Base-by-base conservation (phyloP, 2,888 invertebrate genomes). In the Amphipyra berbera region DNA sequence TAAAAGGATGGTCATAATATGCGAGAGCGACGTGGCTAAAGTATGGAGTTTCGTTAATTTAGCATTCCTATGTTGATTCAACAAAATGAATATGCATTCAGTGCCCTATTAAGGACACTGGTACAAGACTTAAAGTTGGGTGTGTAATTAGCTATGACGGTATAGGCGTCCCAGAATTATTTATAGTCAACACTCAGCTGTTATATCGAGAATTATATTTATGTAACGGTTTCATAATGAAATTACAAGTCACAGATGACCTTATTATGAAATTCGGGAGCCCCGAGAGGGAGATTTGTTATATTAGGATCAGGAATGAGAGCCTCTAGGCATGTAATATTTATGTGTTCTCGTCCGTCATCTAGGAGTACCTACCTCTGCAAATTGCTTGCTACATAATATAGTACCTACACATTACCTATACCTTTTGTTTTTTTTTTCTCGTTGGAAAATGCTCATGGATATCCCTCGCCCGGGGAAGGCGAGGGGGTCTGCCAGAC, bases 71-170 rank as follows among this genome's bases (percentile, higher is more conserved):
- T 62, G 64, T 69, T 61, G 53, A 75, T 70, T 71, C 48, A 52
- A 55, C 47, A 1, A 68, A 57, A 75, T 76, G 76, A 76, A 78
- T 76, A 76, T 76, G 54, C 61, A 78, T 68, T 38, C 46, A 40
- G 21, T 47, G 42, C 42, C 73, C 56, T 45, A 66, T 44, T 78
- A 68, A 49, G 63, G 75, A 59, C 55, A 69, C 50, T 71, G 46
- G 44, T 61, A 57, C 61, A 52, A 70, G 62, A 74, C 45, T 53
- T 63, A 45, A 68, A 61, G 56, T 67, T 63, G 50, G 48, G 44
- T 57, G 37, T 66, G 49, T 63, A 70, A 74, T 77, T 69, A 73
- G 60, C 47, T 45, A 44, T 49, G 60, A 38, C 59, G 30, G 30
- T 30, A 6, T 37, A 40, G 71, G 41, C 10, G 38, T 15, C 38